Conservation (phyloP, 2,888 invertebrate genomes). For the Nineta flava region DNA sequence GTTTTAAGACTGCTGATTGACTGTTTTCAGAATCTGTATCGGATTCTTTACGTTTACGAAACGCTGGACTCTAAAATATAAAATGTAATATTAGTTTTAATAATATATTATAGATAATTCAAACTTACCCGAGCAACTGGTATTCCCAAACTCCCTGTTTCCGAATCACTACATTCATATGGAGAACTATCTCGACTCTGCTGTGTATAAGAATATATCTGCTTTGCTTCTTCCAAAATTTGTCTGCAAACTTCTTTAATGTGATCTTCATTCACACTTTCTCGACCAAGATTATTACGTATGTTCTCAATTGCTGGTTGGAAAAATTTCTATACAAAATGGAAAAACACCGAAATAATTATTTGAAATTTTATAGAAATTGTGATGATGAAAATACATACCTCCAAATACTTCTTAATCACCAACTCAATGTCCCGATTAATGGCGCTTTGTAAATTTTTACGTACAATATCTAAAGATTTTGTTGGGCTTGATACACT, state of each 20-base stretch:
- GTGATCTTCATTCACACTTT: slow-evolving; percentile 60
- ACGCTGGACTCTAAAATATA: slow-evolving; percentile 34
- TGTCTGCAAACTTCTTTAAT: slow-evolving; percentile 56
- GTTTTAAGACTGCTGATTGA: slow-evolving; percentile 25
- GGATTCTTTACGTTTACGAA: slow-evolving; percentile 45
- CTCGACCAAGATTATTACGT: slow-evolving; percentile 54
- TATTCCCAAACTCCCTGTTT: slow-evolving; percentile 30
- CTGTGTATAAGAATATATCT: slow-evolving; percentile 42
- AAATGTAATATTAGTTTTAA: slow-evolving; percentile 6
- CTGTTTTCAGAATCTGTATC: slow-evolving; percentile 47
- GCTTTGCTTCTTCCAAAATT: slow-evolving; percentile 64
- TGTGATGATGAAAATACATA: slow-evolving; percentile 18
- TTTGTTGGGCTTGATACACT: slow-evolving; percentile 48
- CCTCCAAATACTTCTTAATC: slow-evolving; percentile 62
- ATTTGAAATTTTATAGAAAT: neutral
- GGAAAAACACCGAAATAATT: slow-evolving; percentile 1
- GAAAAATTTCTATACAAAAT: slow-evolving; percentile 53
- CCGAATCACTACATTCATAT: slow-evolving; percentile 37
- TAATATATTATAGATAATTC: neutral
- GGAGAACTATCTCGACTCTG: slow-evolving; percentile 31
- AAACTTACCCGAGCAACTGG: slow-evolving; percentile 9
- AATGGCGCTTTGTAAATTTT: slow-evolving; percentile 59
- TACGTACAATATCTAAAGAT: slow-evolving; percentile 56
- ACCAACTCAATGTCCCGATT: slow-evolving; percentile 65
- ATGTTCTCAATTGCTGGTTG: slow-evolving; percentile 66